Evolutionary conservation across 2,888 invertebrate genomes (phyloP).

Genomic region (Pristionchus fissidentatus): DNA sequence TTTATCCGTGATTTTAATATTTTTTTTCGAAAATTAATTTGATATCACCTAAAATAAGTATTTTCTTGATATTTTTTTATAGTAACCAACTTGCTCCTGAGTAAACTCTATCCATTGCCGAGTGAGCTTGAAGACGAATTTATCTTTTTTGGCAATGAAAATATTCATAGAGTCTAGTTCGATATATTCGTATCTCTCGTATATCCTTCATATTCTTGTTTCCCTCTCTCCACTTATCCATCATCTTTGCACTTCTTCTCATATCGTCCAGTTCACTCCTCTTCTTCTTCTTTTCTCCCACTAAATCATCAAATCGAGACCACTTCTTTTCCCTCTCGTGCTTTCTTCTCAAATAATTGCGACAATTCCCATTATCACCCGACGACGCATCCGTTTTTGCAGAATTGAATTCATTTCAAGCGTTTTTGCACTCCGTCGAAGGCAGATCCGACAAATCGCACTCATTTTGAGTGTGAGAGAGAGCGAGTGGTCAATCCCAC

Average conservation of each 20-base stretch:
- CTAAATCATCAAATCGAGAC: constrained; percentile 40
- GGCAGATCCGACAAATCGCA: not conserved
- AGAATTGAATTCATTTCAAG: not conserved
- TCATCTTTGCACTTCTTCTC: constrained; percentile 41
- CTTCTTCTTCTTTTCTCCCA: not conserved
- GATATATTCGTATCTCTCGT: not conserved
- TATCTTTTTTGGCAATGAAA: too few species aligned
- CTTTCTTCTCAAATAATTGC: not conserved
- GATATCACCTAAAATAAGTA: too few species aligned
- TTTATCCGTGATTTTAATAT: too few species aligned
- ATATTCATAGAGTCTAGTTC: too few species aligned
- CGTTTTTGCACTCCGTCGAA: not conserved
- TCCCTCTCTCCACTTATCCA: constrained; percentile 37
- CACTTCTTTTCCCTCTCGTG: not conserved
- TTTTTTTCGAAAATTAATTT: too few species aligned
- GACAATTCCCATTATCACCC: not conserved
- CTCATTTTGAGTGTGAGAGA: too few species aligned
- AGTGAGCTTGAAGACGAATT: too few species aligned
- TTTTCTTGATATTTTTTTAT: too few species aligned
- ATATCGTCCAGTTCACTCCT: constrained; percentile 23
- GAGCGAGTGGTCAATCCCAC: too few species aligned
- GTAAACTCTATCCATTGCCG: too few species aligned
- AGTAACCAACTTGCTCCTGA: too few species aligned
- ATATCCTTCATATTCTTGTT: constrained; percentile 4
- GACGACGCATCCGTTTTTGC: not conserved